phyloP scores from a whole-genome alignment of 2,113 vertebrate species.

The Antechinus stuartii region DNA sequence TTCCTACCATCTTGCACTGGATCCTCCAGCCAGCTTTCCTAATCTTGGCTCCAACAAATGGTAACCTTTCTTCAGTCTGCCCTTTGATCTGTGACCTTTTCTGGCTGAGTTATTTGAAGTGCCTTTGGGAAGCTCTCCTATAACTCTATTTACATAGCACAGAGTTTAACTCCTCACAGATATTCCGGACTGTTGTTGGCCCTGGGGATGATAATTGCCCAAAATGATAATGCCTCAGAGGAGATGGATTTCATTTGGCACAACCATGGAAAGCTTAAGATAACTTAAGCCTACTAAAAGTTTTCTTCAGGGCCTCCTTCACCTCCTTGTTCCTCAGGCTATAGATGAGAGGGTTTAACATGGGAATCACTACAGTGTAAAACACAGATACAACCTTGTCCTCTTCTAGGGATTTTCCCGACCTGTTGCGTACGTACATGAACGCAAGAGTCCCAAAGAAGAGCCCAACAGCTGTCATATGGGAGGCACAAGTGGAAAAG shows the following conservation, averaged over 20 bases:
- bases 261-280: neutral
- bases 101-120: neutral
- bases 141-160: neutral
- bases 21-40: neutral
- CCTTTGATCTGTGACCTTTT: neutral
- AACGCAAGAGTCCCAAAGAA: conserved; percentile 45
- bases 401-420: neutral
- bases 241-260: neutral
- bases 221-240: neutral
- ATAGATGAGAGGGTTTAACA: conserved; percentile 64
- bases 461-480: neutral
- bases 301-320: conserved; percentile 53
- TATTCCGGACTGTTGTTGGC: neutral
- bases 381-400: conserved; percentile 65
- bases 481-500: conserved; percentile 41
- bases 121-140: neutral
- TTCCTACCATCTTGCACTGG: neutral
- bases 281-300: conserved; percentile 5
- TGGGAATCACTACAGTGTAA: conserved; percentile 66
- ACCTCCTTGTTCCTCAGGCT: conserved; percentile 73
- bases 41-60: neutral
- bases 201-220: neutral
- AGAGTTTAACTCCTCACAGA: neutral
- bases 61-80: neutral
- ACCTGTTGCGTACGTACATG: conserved; percentile 42